A percentile compares a stretch with the other conserved stretches of the same genome.
Conservation (phyloP, 2,113 vertebrate species). For the Syrrhaptes paradoxus region DNA sequence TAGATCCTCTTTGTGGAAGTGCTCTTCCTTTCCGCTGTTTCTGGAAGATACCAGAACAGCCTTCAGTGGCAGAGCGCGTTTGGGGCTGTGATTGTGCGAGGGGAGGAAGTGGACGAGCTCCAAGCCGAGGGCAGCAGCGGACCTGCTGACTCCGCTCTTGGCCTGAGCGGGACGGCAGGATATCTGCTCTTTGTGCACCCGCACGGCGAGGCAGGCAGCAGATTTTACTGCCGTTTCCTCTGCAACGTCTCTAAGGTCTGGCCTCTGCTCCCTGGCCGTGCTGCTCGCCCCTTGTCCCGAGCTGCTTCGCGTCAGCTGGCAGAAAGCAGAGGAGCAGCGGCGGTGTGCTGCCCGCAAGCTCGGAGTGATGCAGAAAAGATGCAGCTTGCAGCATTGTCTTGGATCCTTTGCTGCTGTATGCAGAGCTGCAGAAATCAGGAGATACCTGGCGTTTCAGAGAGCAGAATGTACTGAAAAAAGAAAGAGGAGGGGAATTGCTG, state of each 20-base stretch:
- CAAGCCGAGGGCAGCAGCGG: not conserved
- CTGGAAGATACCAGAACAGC: constrained; percentile 1
- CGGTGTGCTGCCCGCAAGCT: not conserved
- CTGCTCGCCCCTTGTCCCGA: not conserved
- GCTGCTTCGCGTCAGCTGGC: not conserved
- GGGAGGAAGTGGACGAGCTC: constrained; percentile 10
- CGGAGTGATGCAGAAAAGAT: rapidly evolving
- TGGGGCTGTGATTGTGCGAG: not conserved
- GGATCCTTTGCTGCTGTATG: not conserved
- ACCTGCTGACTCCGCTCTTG: not conserved
- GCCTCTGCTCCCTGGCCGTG: not conserved
- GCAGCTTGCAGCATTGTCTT: not conserved
- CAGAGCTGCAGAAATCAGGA: not conserved
- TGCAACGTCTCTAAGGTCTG: not conserved
- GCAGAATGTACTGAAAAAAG: not conserved
- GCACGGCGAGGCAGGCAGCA: not conserved
- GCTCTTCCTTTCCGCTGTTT: constrained; percentile 29
- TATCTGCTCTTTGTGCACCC: constrained; percentile 50
- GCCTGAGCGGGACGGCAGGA: not conserved
- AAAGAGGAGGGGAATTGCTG: not conserved
- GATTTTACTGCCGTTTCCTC: constrained; percentile 23
- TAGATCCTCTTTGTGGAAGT: constrained; percentile 31
- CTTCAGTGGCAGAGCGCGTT: not conserved
- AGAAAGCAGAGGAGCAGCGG: not conserved
- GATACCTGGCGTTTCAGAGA: not conserved